Base-by-base conservation (phyloP, 1,140 invertebrate genomes). In the Ylistrum balloti region DNA sequence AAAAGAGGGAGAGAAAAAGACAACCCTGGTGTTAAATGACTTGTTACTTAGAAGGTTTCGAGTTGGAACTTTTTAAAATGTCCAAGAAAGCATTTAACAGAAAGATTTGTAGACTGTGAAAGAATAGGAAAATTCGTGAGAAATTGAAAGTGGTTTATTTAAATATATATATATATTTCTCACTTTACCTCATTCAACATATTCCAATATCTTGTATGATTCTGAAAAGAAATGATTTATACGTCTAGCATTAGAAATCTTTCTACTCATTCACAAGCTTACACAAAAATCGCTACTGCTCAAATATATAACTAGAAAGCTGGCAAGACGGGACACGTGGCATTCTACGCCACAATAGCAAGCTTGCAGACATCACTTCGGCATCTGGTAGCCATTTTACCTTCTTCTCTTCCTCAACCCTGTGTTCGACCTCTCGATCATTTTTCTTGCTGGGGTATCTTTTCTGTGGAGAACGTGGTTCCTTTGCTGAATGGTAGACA, bases 151-250 rank as follows among this genome's bases (percentile, higher is more conserved):
- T 28, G 56, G 9, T 74, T 74, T 28, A 74, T 7, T 38, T 45
- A 38, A 38, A 13, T 38, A 7, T 38, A 38, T 38, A 38, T 38
- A 13, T 38, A 38, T 45, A 45, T 15, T 45, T 45, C 9, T 74
- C 56, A 74, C 56, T 22, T 74, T 74, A 74, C 56, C 56, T 74
- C 56, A 11, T 74, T 74, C 56, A 74, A 74, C 56, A 74, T 74
- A 74, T 74, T 74, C 56, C 56, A 74, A 28, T 74, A 74, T 74
- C n/a, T 74, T 22, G 56, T 74, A 74, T 74, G 56, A 74, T 74
- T 74, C 56, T 74, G 56, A 74, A 74, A 74, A 74, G 56, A 74
- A 74, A 74, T 74, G n/a, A 74, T 74, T 48, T 74, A 74, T 28
- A 74, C 5, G 20, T 28, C 56, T 74, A 74, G 56, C 56, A 2